phyloP scores from a whole-genome alignment of 2,113 vertebrate genomes.

The Calyptommatus sinebrachiatus region DNA sequence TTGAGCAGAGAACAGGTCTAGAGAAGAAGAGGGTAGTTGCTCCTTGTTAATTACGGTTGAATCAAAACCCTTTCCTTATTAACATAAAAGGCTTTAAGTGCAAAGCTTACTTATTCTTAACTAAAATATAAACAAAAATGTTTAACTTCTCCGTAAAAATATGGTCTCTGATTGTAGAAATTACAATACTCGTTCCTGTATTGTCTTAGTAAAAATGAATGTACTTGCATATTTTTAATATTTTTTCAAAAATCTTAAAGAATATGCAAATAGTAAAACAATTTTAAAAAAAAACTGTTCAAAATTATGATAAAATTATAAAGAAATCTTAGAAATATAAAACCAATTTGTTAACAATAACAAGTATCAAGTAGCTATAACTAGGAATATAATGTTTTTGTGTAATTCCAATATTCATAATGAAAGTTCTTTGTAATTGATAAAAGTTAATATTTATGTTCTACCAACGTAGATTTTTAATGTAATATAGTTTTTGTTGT shows the following conservation, averaged over 20 bases:
- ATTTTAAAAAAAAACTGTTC: too few species aligned
- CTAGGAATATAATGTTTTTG: too few species aligned
- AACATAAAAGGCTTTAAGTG: conserved; percentile 35
- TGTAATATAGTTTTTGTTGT: too few species aligned
- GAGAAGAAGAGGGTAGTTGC: conserved; percentile 39
- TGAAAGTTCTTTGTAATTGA: not conserved
- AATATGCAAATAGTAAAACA: too few species aligned
- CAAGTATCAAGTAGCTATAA: too few species aligned
- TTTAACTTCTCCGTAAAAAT: not conserved
- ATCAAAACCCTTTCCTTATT: conserved; percentile 42
- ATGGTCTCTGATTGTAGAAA: conserved; percentile 14
- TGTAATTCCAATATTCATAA: too few species aligned
- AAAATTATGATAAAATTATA: too few species aligned
- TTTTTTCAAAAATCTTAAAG: not conserved
- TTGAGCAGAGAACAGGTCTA: conserved; percentile 50
- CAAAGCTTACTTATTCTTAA: not conserved
- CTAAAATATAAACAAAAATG: conserved; percentile 36
- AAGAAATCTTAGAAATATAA: too few species aligned
- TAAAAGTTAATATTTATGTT: not conserved
- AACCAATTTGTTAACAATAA: too few species aligned
- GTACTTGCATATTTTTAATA: not conserved
- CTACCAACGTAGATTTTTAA: not conserved
- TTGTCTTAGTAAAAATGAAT: not conserved
- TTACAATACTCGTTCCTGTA: conserved; percentile 1
- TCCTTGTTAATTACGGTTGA: conserved; percentile 42